Evolutionary conservation across 1,140 invertebrate genomes (phyloP).

Genomic region (Drosophila arizonae): DNA sequence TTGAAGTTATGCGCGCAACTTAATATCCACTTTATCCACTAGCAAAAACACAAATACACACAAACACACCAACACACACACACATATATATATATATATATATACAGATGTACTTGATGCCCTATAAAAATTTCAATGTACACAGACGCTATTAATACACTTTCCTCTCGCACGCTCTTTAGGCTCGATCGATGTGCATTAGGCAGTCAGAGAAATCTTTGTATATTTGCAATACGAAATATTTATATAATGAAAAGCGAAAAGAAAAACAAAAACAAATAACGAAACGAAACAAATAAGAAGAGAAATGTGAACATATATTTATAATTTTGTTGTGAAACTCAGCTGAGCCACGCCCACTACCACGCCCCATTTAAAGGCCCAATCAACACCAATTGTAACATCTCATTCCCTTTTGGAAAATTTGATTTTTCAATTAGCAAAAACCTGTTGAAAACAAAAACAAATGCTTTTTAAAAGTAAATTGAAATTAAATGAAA

Average conservation of each 20-base stretch:
- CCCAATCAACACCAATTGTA: constrained; percentile 14
- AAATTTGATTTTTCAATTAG: constrained; percentile 73
- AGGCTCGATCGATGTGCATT: constrained; percentile 1
- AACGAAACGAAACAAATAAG: background rate
- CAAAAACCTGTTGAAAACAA: constrained; percentile 28
- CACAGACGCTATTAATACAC: background rate
- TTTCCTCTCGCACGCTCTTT: constrained; percentile 6
- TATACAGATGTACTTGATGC: constrained; percentile 12
- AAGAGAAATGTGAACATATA: background rate
- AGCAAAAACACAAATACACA: constrained; percentile 33
- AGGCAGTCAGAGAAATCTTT: background rate
- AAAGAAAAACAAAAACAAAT: background rate
- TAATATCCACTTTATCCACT: constrained; percentile 2
- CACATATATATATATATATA: background rate
- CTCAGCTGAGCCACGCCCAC: background rate
- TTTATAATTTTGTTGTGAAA: constrained; percentile 14
- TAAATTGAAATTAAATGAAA: constrained; percentile 50
- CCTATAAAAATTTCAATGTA: background rate
- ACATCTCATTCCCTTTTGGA: constrained; percentile 49
- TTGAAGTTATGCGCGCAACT: constrained; percentile 68
- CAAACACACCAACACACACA: constrained; percentile 19
- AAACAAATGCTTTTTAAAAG: constrained; percentile 48
- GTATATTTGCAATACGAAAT: background rate
- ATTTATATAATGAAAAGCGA: background rate
- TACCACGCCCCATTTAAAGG: background rate